Evolutionary conservation across 2,113 vertebrate species (phyloP).

Genomic region (Equus przewalskii): DNA sequence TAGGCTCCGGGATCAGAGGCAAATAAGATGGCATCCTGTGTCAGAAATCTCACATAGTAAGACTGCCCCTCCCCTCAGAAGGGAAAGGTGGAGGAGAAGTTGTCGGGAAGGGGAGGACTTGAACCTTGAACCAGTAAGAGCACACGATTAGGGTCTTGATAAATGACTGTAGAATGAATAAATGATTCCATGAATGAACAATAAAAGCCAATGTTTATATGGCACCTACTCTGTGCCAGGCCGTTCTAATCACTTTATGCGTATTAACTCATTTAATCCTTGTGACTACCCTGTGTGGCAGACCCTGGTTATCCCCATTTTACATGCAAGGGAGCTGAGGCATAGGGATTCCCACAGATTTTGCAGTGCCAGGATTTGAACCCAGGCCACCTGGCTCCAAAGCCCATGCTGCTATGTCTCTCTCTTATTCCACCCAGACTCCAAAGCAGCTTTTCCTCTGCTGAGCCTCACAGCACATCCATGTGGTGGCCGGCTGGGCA

Average conservation of each 20-base stretch:
- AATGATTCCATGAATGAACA: not conserved
- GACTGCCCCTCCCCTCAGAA: not conserved
- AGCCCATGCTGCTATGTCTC: not conserved
- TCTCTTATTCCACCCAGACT: not conserved
- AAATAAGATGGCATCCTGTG: not conserved
- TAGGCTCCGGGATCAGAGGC: not conserved
- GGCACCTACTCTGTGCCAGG: not conserved
- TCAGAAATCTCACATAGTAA: not conserved
- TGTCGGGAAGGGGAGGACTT: not conserved
- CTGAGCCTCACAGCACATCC: not conserved
- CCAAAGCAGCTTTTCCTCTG: not conserved
- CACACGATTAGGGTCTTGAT: not conserved
- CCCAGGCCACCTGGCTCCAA: not conserved
- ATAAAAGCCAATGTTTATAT: not conserved
- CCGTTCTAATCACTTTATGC: not conserved
- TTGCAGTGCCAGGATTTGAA: not conserved
- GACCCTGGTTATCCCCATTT: not conserved
- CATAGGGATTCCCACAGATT: not conserved
- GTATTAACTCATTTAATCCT: not conserved
- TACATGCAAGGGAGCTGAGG: not conserved
- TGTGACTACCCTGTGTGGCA: no score
- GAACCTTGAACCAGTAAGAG: not conserved
- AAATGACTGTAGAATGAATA: not conserved
- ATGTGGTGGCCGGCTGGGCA: accelerated
- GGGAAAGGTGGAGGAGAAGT: not conserved